Evolutionary conservation across 2,113 vertebrate genomes (phyloP).

Genomic region (Daboia siamensis): DNA sequence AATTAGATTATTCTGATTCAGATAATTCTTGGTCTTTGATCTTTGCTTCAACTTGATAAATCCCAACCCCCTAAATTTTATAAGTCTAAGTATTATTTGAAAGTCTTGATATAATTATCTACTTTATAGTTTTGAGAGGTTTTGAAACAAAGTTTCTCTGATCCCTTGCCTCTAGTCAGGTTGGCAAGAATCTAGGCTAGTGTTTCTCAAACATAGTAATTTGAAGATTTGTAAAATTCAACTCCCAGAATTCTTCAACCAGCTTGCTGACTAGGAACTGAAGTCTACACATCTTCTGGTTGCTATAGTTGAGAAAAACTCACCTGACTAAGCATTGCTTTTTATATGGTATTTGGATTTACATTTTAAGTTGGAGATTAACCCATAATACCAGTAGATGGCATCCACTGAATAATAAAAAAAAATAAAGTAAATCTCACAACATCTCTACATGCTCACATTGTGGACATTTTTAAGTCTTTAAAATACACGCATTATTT

Average conservation of each 20-base stretch:
- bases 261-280: neutral
- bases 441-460: neutral
- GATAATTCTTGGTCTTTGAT: neutral
- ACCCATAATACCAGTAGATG: neutral
- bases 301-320: neutral
- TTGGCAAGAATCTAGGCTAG: neutral
- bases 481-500: neutral
- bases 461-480: neutral
- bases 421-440: neutral
- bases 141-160: neutral
- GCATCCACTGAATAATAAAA: neutral
- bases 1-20: neutral
- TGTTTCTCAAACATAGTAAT: neutral
- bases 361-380: neutral
- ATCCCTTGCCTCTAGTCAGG: neutral
- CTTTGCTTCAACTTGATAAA: neutral
- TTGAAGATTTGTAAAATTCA: neutral
- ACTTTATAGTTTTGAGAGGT: neutral
- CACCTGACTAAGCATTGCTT: neutral
- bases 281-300: neutral
- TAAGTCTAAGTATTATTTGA: neutral
- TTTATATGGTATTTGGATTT: neutral
- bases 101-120: neutral
- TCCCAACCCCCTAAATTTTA: neutral
- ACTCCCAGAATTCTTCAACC: neutral